These are phyloP conservation scores for Corythornis vintsioides DNA, from an alignment of 2,113 vertebrate genomes.

Conservation along the genomic window DNA sequence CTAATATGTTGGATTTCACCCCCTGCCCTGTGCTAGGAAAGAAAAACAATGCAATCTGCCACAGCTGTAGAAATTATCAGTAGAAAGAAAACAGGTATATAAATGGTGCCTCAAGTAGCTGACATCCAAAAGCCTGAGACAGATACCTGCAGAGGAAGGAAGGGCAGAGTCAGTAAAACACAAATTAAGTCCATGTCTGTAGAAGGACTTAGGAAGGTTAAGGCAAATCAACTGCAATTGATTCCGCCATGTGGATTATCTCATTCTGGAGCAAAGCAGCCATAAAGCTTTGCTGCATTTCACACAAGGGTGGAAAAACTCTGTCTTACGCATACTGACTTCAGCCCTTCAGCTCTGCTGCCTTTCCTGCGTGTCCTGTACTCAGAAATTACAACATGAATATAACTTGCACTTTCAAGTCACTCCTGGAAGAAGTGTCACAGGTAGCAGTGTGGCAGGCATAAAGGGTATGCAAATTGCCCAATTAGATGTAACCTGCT, in stretches of 20 bases:
- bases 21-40: neutral
- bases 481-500: constrained; percentile 41
- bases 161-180: neutral
- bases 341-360: neutral
- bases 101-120: neutral
- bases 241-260: neutral
- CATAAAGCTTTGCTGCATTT: neutral
- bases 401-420: constrained; percentile 4
- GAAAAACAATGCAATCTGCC: constrained; percentile 41
- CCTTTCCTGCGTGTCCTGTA: neutral
- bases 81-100: neutral
- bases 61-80: constrained; percentile 35
- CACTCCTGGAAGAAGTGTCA: constrained; percentile 28
- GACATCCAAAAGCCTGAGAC: neutral
- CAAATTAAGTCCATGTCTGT: neutral
- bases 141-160: constrained; percentile 19
- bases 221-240: neutral
- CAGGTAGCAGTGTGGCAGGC: constrained; percentile 20
- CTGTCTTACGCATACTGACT: neutral
- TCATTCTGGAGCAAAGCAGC: constrained; percentile 1
- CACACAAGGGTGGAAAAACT: neutral
- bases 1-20: neutral
- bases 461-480: constrained; percentile 56
- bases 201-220: neutral
- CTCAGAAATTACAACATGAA: neutral